Percentiles rank a stretch among this genome's conserved stretches.
Evolutionary conservation across 2,113 vertebrate species (phyloP).

Genomic region (Numenius arquata): DNA sequence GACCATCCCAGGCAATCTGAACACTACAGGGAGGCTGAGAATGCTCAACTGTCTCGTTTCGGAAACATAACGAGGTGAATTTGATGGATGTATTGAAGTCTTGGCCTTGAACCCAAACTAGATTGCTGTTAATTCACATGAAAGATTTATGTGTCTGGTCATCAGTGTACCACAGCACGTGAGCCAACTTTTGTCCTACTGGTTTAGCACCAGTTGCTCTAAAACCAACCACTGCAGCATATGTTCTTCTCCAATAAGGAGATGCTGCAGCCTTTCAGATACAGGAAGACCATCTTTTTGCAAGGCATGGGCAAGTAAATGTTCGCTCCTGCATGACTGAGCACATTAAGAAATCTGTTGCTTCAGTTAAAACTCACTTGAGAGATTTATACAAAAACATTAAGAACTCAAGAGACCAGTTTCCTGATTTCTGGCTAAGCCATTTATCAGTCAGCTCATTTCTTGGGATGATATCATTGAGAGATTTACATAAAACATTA

Average conservation of each 20-base stretch:
- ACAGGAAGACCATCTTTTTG: not conserved
- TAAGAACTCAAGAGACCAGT: conserved; percentile 17
- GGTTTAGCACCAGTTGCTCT: not conserved
- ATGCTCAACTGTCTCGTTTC: not conserved
- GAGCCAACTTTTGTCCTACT: not conserved
- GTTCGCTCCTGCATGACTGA: not conserved
- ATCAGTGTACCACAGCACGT: not conserved
- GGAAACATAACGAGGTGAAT: not conserved
- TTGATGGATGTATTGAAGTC: not conserved
- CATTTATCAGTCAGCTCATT: conserved; percentile 34
- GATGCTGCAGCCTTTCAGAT: not conserved
- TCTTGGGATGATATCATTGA: conserved; percentile 3
- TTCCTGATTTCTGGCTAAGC: conserved; percentile 16
- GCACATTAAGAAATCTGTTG: not conserved
- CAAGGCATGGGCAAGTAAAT: not conserved
- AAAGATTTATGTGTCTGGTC: not conserved
- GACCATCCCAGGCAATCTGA: not conserved
- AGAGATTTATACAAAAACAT: conserved; percentile 1
- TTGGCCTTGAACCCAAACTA: not conserved
- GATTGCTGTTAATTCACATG: not conserved
- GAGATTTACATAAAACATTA: conserved; percentile 40
- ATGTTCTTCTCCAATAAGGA: rapidly evolving
- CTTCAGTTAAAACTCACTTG: conserved; percentile 7
- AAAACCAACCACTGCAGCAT: not conserved
- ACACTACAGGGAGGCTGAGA: not conserved